Evolutionary conservation across 2,797 vertebrate species (phyloP).

Genomic region (Enteromius thamalakanensis): DNA sequence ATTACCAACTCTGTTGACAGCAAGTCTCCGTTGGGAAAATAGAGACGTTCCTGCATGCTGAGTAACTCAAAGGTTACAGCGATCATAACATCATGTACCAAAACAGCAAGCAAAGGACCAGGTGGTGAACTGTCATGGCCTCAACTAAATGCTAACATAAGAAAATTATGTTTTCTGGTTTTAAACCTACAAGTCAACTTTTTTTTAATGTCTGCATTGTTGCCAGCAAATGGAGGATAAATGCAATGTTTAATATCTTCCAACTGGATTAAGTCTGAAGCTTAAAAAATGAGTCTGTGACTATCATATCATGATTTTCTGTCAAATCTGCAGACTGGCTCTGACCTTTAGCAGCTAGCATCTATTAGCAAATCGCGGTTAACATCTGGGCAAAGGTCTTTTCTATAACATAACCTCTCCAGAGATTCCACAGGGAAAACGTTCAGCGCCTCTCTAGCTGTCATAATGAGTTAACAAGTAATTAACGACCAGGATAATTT

Average conservation of each 20-base stretch:
- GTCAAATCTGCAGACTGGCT: not conserved
- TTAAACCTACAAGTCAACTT: not conserved
- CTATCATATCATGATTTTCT: not conserved
- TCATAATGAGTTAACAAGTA: conserved; percentile 8
- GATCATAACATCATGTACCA: conserved; percentile 1
- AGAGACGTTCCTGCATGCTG: not conserved
- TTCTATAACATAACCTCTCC: not conserved
- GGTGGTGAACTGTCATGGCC: not conserved
- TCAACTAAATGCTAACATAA: not conserved
- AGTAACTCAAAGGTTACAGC: not conserved
- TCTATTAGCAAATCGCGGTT: too few relatives aligned
- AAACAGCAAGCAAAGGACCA: conserved; percentile 10
- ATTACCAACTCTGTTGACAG: not conserved
- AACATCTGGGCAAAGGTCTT: not conserved
- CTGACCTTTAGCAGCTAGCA: not conserved
- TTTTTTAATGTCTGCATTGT: not conserved
- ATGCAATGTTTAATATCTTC: not conserved
- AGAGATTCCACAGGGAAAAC: not conserved
- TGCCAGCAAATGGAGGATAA: too few relatives aligned
- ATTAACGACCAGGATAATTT: conserved; percentile 24
- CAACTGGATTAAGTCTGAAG: not conserved
- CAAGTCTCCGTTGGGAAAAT: not conserved
- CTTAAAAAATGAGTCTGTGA: not conserved
- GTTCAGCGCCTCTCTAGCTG: not conserved
- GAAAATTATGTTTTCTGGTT: not conserved